Evolutionary conservation across 2,888 invertebrate genomes (phyloP), one percentile per base, ranked within the genome.

Genomic region (Parnassius orleans): DNA sequence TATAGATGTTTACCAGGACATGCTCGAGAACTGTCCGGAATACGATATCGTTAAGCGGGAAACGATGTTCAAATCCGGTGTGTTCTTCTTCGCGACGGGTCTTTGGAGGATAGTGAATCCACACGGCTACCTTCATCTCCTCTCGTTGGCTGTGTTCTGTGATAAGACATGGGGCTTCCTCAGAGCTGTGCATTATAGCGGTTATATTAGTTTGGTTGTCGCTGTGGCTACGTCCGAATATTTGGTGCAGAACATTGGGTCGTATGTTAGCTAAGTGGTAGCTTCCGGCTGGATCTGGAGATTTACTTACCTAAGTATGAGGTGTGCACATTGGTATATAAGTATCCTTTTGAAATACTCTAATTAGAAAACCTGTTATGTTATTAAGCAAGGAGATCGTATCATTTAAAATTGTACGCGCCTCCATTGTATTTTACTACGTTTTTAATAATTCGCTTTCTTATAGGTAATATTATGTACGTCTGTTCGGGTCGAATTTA

Each of bases 131-230:
- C 85, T 95, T 47, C 96, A 97, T 80, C 92, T 94, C 71, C 81
- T 97, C 14, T 92, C 97, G 44, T 82, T 96, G 53, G 94, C 96
- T 33, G 93, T 97, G 68, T 96, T 96, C 86, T 94, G 96, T 83
- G 96, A 97, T 92, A 95, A 95, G 77, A 87, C 96, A 3, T 96
- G 96, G 95, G 94, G 95, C 68, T 96, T 96, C 74, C 83, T 97
- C 41, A 93, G 93, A 70, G 84, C 93, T 51, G 92, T 96, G 12
- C 95, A 96, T 75, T 96, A 95, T 79, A 85, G 93, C 57, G 96
- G 96, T 2, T 96, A 95, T 77, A 86, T 94, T n/a, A 79, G 94
- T 69, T 83, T 97, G 57, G 86, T 95, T 12, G 84, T 94, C 44
- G 92, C 95, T 53, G 94, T 95, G 50, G 94, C 94, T 69, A 81